Evolutionary conservation across 2,797 vertebrate species (phyloP).

Genomic region (Crenuchus spilurus): DNA sequence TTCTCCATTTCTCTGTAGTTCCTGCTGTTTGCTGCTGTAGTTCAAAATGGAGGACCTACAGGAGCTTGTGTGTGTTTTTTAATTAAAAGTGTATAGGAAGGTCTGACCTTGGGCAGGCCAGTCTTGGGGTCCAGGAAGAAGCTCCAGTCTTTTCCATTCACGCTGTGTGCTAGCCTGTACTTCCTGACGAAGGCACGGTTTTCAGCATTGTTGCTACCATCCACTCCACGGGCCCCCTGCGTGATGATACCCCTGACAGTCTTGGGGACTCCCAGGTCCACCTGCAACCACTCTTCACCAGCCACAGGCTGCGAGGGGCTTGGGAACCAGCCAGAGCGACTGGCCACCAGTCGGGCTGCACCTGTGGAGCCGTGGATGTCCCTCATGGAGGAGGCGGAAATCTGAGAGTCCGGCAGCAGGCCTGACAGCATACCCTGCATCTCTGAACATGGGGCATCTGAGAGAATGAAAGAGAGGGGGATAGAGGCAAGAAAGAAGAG

Average conservation of each 20-base stretch:
- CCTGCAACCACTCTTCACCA: conserved; percentile 96
- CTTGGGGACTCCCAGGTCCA: conserved; percentile 87
- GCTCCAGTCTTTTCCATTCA: conserved; percentile 92
- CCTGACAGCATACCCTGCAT: conserved; percentile 96
- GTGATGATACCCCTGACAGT: conserved; percentile 91
- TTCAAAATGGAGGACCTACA: no score
- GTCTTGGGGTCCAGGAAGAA: conserved; percentile 89
- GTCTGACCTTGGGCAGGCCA: conserved; percentile 87
- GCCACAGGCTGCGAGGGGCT: conserved; percentile 85
- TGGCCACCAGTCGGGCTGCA: conserved; percentile 91
- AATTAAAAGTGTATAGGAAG: no score
- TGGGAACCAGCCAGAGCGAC: conserved; percentile 95
- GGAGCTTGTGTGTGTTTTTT: no score
- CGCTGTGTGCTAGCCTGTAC: conserved; percentile 93
- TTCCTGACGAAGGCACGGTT: conserved; percentile 94
- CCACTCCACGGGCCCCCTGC: conserved; percentile 92
- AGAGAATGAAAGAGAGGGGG: conserved; percentile 21
- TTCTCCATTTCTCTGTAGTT: no score
- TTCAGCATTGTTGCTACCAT: conserved; percentile 87
- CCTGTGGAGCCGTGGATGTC: conserved; percentile 94
- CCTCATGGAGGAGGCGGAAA: conserved; percentile 91
- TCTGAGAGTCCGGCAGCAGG: conserved; percentile 90
- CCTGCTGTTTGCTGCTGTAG: no score
- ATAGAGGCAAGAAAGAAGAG: conserved; percentile 31
- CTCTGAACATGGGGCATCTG: conserved; percentile 94